Evolutionary conservation across 2,888 invertebrate genomes (phyloP).

Genomic region (Yponomeuta evonymella): DNA sequence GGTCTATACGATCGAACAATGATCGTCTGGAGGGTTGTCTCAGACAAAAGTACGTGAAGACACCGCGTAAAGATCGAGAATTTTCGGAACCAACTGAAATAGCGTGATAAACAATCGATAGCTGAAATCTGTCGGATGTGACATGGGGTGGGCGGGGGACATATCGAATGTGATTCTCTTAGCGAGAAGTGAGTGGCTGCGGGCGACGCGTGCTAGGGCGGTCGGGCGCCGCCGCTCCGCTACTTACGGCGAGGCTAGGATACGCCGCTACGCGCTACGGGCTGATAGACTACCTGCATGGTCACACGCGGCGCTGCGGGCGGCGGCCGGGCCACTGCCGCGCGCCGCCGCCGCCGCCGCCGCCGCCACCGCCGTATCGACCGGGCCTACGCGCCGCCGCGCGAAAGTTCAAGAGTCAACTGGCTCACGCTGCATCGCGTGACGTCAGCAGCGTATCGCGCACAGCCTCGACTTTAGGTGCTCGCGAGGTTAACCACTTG

Average conservation of each 20-base stretch:
- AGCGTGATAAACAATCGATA: constrained; percentile 20
- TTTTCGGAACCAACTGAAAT: constrained; percentile 4
- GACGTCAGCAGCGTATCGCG: background rate
- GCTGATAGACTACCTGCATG: constrained; percentile 56
- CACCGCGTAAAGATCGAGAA: background rate
- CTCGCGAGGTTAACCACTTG: background rate
- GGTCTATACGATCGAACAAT: too few species aligned
- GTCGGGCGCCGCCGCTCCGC: constrained; percentile 29
- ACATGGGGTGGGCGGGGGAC: background rate
- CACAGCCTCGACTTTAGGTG: background rate
- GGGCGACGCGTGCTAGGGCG: background rate
- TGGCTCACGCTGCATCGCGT: constrained; percentile 22
- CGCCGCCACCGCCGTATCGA: constrained; percentile 7
- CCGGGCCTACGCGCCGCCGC: constrained; percentile 22
- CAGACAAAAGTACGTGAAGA: background rate
- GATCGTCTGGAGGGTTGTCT: too few species aligned
- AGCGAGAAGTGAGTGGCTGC: constrained; percentile 15
- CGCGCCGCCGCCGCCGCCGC: constrained; percentile 29
- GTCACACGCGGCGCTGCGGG: constrained; percentile 47
- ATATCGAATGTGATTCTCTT: background rate
- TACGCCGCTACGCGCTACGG: constrained; percentile 63
- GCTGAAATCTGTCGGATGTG: background rate
- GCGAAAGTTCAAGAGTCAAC: constrained; percentile 37
- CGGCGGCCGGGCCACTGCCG: constrained; percentile 28
- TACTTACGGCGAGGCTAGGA: constrained; percentile 61